Percentiles rank a stretch among this genome's conserved stretches.
phyloP scores from a whole-genome alignment of 1,140 invertebrate species.

The Papilio aristodemus region DNA sequence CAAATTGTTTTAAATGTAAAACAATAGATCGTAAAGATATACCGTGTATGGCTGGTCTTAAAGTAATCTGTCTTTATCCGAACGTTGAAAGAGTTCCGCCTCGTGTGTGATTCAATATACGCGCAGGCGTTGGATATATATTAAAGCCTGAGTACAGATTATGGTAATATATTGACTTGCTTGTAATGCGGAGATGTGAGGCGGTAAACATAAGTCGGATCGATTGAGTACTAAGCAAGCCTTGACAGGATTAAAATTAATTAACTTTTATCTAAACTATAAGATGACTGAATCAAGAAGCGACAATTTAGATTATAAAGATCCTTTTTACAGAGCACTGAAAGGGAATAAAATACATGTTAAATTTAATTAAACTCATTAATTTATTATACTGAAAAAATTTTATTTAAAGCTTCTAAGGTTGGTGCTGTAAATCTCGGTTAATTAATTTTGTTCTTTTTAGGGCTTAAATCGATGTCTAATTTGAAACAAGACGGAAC shows the following conservation, averaged over 20 bases:
- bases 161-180: constrained; percentile 10
- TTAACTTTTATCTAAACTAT: neutral
- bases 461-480: too few relatives aligned
- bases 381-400: too few relatives aligned
- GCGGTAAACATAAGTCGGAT: constrained; percentile 12
- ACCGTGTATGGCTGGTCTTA: neutral
- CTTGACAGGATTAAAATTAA: neutral
- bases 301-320: too few relatives aligned
- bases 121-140: neutral
- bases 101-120: neutral
- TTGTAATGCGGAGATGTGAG: neutral
- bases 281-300: neutral
- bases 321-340: too few relatives aligned
- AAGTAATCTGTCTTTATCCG: constrained; percentile 6
- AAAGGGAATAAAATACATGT: too few relatives aligned
- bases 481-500: too few relatives aligned
- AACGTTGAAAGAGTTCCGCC: neutral
- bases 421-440: too few relatives aligned
- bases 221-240: neutral
- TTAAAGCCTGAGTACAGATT: constrained; percentile 2
- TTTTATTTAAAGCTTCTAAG: too few relatives aligned
- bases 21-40: constrained; percentile 5
- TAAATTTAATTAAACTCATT: too few relatives aligned
- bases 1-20: constrained; percentile 1
- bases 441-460: too few relatives aligned